phyloP scores from a whole-genome alignment of 2,113 vertebrate species.

The Campylomormyrus numenius region DNA sequence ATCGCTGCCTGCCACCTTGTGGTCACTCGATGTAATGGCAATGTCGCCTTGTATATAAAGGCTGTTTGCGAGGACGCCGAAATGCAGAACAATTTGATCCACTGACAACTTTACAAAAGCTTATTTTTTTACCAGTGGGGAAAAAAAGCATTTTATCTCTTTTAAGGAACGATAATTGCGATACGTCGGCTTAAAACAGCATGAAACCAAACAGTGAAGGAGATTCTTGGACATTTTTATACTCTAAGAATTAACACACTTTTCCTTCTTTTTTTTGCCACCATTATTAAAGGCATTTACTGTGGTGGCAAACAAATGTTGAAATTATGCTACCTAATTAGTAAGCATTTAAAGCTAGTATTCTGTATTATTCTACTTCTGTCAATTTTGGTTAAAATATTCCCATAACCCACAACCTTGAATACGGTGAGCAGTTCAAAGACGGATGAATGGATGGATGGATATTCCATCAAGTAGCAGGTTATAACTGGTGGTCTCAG shows the following conservation, averaged over 20 bases:
- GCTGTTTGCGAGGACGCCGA: background rate
- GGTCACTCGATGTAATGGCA: background rate
- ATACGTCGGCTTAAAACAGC: background rate
- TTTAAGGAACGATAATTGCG: background rate
- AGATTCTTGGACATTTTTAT: background rate
- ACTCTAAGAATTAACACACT: background rate
- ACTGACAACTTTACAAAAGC: background rate
- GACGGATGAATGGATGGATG: background rate
- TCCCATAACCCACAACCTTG: background rate
- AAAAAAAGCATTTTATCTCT: background rate
- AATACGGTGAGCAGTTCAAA: background rate
- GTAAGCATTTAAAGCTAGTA: background rate
- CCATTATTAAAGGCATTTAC: background rate
- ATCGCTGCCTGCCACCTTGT: conserved; percentile 34
- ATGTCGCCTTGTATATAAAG: background rate
- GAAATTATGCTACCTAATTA: background rate
- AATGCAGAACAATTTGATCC: background rate
- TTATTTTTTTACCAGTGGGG: background rate
- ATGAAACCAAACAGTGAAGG: background rate
- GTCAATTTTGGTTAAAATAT: background rate
- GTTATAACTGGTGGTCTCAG: background rate
- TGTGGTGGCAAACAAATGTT: background rate
- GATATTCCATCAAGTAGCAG: background rate
- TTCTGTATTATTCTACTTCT: background rate
- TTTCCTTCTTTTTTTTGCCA: background rate